Percentiles rank a stretch among this genome's conserved stretches.
These are phyloP conservation scores for Drosophila busckii DNA, from an alignment of 1,140 invertebrate species.

Conservation along the genomic window DNA sequence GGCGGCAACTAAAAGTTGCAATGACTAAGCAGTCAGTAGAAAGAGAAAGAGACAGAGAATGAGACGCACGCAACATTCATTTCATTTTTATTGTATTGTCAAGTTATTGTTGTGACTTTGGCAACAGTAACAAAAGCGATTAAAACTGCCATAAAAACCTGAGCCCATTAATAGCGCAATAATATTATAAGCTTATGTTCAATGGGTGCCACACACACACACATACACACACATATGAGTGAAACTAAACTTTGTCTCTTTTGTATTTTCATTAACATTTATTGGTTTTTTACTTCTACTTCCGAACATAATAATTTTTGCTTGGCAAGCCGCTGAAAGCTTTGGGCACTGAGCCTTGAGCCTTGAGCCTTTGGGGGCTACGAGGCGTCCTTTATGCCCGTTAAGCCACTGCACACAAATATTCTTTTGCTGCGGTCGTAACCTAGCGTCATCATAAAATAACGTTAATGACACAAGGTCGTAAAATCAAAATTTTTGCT, in stretches of 20 bases:
- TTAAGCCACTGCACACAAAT: constrained; percentile 56
- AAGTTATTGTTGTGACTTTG: constrained; percentile 70
- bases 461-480: constrained; percentile 77
- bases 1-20: constrained; percentile 63
- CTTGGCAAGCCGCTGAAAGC: constrained; percentile 1
- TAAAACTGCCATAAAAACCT: constrained; percentile 76
- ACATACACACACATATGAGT: constrained; percentile 6
- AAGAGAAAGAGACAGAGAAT: neutral
- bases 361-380: too few relatives aligned
- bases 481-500: constrained; percentile 77
- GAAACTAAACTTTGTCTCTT: constrained; percentile 71
- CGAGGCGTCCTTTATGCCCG: constrained; percentile 4
- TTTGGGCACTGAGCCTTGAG: too few relatives aligned
- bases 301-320: constrained; percentile 63
- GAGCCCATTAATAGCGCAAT: constrained; percentile 74
- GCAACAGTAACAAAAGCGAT: constrained; percentile 76
- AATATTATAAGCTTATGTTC: constrained; percentile 77
- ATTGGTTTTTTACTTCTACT: constrained; percentile 76
- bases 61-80: constrained; percentile 43
- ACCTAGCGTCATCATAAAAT: constrained; percentile 78
- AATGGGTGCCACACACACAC: constrained; percentile 56
- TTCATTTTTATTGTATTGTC: constrained; percentile 58
- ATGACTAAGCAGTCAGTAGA: constrained; percentile 36
- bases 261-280: constrained; percentile 77
- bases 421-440: constrained; percentile 75